Conservation (phyloP, 2,113 vertebrate species). For the Cavia aperea region DNA sequence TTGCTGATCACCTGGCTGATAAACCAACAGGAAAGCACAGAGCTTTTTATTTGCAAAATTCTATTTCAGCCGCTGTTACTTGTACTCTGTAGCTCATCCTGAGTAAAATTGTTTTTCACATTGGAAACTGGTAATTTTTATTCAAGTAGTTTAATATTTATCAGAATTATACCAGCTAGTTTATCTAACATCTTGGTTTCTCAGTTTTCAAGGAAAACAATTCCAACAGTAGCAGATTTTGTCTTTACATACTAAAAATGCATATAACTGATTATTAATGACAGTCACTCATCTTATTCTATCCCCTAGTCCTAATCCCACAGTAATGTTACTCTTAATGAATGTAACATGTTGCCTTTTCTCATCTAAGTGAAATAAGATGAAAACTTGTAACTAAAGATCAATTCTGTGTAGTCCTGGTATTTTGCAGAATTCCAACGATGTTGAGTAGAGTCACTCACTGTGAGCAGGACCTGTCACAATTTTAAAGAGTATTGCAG, state of each 20-base stretch:
- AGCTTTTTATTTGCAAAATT: neutral
- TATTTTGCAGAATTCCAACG: conserved; percentile 2
- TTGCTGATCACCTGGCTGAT: neutral
- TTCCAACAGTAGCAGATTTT: neutral
- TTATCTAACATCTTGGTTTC: neutral
- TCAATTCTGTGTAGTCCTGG: neutral
- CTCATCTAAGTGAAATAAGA: conserved; percentile 29
- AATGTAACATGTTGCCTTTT: neutral
- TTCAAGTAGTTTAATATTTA: neutral
- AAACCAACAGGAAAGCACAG: neutral
- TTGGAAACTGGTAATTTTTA: neutral
- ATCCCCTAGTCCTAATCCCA: neutral
- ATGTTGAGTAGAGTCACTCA: neutral
- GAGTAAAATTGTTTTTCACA: conserved; percentile 18
- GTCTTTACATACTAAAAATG: neutral
- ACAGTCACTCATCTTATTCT: neutral
- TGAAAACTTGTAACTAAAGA: neutral
- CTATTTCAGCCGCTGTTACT: neutral
- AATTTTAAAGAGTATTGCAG: neutral
- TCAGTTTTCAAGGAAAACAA: conserved; percentile 3
- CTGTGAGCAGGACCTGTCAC: neutral
- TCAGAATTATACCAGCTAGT: neutral
- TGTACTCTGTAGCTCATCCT: neutral
- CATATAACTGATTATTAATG: neutral
- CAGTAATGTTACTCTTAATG: neutral